phyloP scores from a whole-genome alignment of 1,140 invertebrate genomes.

The Megalonaias nervosa region DNA sequence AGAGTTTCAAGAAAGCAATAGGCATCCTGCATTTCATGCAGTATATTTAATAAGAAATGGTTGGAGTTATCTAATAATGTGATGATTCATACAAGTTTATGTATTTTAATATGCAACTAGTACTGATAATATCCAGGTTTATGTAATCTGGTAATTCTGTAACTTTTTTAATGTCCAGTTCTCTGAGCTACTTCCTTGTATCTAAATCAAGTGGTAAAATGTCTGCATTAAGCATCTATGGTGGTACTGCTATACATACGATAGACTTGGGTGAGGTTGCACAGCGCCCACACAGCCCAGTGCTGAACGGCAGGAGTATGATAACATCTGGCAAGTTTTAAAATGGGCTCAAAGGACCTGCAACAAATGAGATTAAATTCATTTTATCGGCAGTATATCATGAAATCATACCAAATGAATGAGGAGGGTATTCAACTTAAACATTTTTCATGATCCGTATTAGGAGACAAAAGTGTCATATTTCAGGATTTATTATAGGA shows the following conservation, averaged over 20 bases:
- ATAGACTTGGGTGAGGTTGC: constrained; percentile 94
- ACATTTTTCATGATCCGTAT: background rate
- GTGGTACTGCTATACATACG: constrained; percentile 77
- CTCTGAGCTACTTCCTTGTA: background rate
- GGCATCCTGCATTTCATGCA: no score
- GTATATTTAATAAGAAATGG: no score
- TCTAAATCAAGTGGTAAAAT: background rate
- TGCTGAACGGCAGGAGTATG: constrained; percentile 93
- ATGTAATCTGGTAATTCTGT: background rate
- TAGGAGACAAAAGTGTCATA: background rate
- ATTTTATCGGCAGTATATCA: background rate
- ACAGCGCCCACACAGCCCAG: constrained; percentile 98
- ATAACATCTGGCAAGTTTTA: constrained; percentile 84
- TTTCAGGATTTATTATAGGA: background rate
- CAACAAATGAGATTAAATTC: constrained; percentile 17
- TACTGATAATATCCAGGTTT: background rate
- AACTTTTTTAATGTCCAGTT: no score
- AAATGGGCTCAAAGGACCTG: constrained; percentile 91
- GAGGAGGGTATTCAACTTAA: background rate
- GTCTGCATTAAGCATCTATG: background rate
- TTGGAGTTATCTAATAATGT: no score
- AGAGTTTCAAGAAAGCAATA: no score
- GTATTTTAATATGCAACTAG: background rate
- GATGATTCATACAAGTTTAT: background rate
- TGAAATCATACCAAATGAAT: background rate